phyloP scores from a whole-genome alignment of 2,797 vertebrate genomes.

The Phrynocephalus forsythii region DNA sequence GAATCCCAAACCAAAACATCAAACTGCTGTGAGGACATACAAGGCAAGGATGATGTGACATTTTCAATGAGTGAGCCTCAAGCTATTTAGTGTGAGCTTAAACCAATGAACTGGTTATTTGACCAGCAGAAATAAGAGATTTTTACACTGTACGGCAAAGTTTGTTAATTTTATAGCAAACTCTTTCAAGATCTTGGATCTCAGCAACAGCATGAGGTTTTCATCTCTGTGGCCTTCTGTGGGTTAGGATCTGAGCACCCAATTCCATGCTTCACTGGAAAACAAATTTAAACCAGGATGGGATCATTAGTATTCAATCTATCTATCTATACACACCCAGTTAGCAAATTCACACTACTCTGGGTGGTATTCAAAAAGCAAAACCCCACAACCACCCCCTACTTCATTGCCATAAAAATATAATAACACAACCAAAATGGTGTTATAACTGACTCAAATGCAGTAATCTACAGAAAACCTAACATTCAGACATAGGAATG shows the following conservation, averaged over 20 bases:
- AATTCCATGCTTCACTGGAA: conserved; percentile 10
- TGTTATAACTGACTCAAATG: too few species aligned
- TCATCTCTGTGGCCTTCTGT: neutral
- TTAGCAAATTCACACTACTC: too few species aligned
- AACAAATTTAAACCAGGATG: neutral
- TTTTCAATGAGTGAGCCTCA: neutral
- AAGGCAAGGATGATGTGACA: neutral
- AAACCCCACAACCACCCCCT: too few species aligned
- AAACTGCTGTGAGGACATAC: neutral
- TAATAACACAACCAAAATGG: too few species aligned
- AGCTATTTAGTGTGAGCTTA: neutral
- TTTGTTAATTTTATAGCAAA: neutral
- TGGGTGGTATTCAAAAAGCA: too few species aligned
- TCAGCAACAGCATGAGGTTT: neutral
- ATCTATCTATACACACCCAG: too few species aligned
- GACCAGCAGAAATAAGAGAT: neutral
- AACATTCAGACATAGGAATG: too few species aligned
- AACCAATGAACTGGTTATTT: neutral
- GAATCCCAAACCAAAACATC: neutral
- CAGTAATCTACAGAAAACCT: too few species aligned
- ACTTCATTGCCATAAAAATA: too few species aligned
- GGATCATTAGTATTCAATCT: neutral
- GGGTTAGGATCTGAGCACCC: neutral
- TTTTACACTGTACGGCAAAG: neutral
- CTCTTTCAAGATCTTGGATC: neutral